Base-by-base conservation (phyloP, 2,888 invertebrate species). In the Metopia argyrocephala region DNA sequence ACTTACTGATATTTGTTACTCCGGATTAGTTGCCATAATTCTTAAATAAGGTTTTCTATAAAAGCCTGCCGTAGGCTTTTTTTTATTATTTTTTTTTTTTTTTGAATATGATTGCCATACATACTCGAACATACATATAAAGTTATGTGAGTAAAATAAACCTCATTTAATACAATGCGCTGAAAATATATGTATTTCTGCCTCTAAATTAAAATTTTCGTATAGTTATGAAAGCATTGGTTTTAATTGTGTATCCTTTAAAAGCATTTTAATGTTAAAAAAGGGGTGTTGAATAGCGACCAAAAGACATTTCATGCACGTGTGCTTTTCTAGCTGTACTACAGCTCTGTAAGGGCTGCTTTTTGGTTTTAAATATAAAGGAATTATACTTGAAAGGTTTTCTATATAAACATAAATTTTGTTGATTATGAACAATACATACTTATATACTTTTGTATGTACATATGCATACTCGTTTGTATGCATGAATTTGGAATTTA, bases 251-350 rank as follows among this genome's bases (percentile, higher is more conserved):
- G 5, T 56, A 28, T 59, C n/a, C 23, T 48, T 50, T n/a, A n/a
- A n/a, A n/a, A n/a, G n/a, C n/a, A n/a, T n/a, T n/a, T n/a, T 0
- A 6, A 3, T 3, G 3, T 4, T n/a, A 18, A 52, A 57, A 71
- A 74, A 80, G 71, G 80, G 80, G 62, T 76, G 79, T 73, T 68
- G 62, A 45, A 45, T 57, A 31, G n/a, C 57, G 50, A 66, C 68
- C 70, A 71, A 62, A 71, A 61, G 27, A 71, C 57, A 68, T 76
- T 80, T 80, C 69, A 80, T 73, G 80, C 80, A 80, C 80, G 80
- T 80, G 80, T 76, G 69, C 56, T 59, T 9, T 23, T n/a, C 69
- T 54, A 27, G 57, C 23, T 20, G n/a, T n/a, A n/a, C n/a, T 57
- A n/a, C 48, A 48, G 38, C 20, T 15, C 18, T 23, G 25, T 45